phyloP scores from a whole-genome alignment of 2,113 vertebrate species.

The Herpailurus yagouaroundi region DNA sequence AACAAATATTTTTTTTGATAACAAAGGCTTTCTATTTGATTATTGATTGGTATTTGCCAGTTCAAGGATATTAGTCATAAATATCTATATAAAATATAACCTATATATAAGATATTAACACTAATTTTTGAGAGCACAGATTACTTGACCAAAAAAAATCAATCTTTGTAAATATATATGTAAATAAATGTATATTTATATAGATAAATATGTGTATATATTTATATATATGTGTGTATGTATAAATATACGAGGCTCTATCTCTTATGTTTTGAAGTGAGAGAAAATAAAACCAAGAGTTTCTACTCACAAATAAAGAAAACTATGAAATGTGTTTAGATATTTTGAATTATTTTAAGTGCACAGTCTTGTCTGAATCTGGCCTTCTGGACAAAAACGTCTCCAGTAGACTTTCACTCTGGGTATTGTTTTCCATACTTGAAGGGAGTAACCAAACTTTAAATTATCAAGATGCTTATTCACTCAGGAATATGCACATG shows the following conservation, averaged over 20 bases:
- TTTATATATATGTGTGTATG: background rate
- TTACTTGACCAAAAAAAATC: background rate
- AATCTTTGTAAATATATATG: background rate
- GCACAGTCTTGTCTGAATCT: background rate
- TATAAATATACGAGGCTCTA: background rate
- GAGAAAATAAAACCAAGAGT: background rate
- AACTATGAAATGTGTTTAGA: background rate
- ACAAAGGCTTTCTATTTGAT: background rate
- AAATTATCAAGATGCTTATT: background rate
- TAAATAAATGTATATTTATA: background rate
- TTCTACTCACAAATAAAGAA: conserved; percentile 35
- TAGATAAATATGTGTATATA: background rate
- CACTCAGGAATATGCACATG: background rate
- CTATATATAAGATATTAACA: conserved; percentile 1
- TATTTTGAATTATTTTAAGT: background rate
- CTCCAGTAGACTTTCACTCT: background rate
- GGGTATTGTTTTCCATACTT: background rate
- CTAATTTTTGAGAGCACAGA: background rate
- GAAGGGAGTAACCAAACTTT: background rate
- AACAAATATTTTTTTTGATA: conserved; percentile 42
- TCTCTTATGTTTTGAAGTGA: conserved; percentile 27
- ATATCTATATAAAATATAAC: background rate
- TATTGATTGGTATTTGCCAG: background rate
- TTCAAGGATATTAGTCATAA: background rate
- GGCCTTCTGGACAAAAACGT: background rate